These are phyloP conservation scores for Pitta sordida DNA, from an alignment of 2,113 vertebrate species.

Conservation along the genomic window DNA sequence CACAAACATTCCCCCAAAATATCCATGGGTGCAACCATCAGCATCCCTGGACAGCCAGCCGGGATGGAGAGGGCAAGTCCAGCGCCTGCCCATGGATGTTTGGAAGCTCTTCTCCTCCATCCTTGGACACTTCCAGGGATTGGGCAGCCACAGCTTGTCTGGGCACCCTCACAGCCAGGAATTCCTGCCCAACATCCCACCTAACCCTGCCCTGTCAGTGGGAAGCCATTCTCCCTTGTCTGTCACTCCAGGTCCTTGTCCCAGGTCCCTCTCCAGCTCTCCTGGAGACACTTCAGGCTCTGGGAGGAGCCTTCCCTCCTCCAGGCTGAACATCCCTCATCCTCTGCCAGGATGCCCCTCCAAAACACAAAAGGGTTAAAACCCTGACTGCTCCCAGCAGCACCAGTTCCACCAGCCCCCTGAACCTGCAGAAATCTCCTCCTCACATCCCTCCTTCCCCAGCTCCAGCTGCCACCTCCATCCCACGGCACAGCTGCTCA, in stretches of 20 bases:
- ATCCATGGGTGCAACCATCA: neutral
- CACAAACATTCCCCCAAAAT: rapidly evolving
- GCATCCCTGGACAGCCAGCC: neutral
- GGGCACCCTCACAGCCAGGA: neutral
- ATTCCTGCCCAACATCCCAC: neutral
- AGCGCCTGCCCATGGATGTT: rapidly evolving
- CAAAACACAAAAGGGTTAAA: neutral
- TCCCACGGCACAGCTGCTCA: neutral
- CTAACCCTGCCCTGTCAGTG: neutral
- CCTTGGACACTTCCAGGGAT: neutral
- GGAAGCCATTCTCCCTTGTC: neutral
- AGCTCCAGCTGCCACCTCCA: neutral
- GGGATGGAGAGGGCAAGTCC: neutral
- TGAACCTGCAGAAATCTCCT: neutral
- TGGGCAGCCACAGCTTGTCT: neutral
- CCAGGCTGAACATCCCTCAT: neutral
- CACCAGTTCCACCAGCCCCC: neutral
- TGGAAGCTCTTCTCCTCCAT: neutral
- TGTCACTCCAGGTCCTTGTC: neutral
- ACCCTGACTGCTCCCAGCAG: neutral
- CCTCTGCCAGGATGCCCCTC: neutral
- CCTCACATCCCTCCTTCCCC: neutral
- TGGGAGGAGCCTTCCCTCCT: neutral
- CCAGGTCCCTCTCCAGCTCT: neutral
- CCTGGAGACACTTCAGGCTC: neutral